Evolutionary conservation across 2,888 invertebrate species (phyloP), one percentile per base, ranked within the genome.

Genomic region (Andricus quercusramuli): DNA sequence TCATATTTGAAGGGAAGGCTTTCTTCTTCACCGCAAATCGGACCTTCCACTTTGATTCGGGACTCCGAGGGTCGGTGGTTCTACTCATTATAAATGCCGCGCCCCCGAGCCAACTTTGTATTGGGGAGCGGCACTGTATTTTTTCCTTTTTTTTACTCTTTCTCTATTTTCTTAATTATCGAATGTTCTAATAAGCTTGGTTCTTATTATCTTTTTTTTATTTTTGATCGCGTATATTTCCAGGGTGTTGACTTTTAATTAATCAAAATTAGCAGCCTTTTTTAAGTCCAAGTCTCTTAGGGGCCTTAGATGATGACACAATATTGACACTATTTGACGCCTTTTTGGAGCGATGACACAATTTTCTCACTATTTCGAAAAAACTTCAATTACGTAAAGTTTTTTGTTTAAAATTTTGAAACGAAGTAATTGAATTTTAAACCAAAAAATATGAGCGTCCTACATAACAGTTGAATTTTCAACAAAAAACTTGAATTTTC

Each of bases 81-180:
- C 44, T 25, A 29, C 70, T 70, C 51, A 70, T 51, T 51, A 70
- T 29, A 70, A 70, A 70, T 9, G 29, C 70, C 70, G 70, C 70
- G 70, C 51, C 51, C 20, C 29, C 70, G 51, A 70, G 70, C 70
- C 25, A 70, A 70, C 29, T 70, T 70, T 51, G 47, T 51, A 70
- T 70, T 51, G 51, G 29, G 70, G 70, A n/a, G 70, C 70, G 70
- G 47, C 70, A 51, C 70, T 70, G 25, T 29, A 70, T 44, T 70
- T 3, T 37, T 67, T 22, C 4, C 4, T 29, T 41, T 41, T 41
- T 67, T 65, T 66, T 37, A 37, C n/a, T 37, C 17, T 20, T 32
- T 9, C 37, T 8, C 9, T 37, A n/a, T 37, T 44, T 41, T 44
- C 44, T 41, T 2, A 17, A 17, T 67, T 20, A 15, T 37, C 41